A percentile compares a stretch with the other conserved stretches of the same genome.
phyloP scores from a whole-genome alignment of 2,113 vertebrate genomes.

The Theristicus caerulescens region DNA sequence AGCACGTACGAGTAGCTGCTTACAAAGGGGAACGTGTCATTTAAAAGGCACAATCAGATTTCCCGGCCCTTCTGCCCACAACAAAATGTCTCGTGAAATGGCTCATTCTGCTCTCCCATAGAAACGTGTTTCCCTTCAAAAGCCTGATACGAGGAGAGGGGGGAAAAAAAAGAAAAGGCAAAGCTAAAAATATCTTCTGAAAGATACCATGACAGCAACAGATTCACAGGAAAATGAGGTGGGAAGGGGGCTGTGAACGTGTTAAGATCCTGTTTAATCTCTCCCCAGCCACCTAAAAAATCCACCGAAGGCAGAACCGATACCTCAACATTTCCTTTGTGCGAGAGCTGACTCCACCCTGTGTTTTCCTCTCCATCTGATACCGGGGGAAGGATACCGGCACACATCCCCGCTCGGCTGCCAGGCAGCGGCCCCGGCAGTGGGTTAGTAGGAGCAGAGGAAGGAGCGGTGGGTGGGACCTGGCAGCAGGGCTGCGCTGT shows the following conservation, averaged over 20 bases:
- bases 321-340: conserved; percentile 60
- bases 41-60: conserved; percentile 27
- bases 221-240: conserved; percentile 39
- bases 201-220: conserved; percentile 29
- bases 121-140: conserved; percentile 27
- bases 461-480: conserved; percentile 13
- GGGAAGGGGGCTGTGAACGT: conserved; percentile 37
- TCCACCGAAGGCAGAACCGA: not conserved
- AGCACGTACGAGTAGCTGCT: not conserved
- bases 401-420: not conserved
- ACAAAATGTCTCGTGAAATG: conserved; percentile 39
- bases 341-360: conserved; percentile 57
- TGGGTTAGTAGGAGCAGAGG: conserved; percentile 22
- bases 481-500: not conserved
- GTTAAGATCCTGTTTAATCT: conserved; percentile 56
- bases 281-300: conserved; percentile 36
- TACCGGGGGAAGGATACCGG: not conserved
- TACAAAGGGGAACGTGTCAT: conserved; percentile 29
- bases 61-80: not conserved
- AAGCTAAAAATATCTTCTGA: conserved; percentile 61
- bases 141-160: not conserved
- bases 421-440: not conserved
- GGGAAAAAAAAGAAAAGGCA: not conserved
- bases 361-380: conserved; percentile 54
- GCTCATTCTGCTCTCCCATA: not conserved